These are phyloP conservation scores for Salvelinus fontinalis DNA, from an alignment of 2,113 vertebrate genomes.

Conservation along the genomic window DNA sequence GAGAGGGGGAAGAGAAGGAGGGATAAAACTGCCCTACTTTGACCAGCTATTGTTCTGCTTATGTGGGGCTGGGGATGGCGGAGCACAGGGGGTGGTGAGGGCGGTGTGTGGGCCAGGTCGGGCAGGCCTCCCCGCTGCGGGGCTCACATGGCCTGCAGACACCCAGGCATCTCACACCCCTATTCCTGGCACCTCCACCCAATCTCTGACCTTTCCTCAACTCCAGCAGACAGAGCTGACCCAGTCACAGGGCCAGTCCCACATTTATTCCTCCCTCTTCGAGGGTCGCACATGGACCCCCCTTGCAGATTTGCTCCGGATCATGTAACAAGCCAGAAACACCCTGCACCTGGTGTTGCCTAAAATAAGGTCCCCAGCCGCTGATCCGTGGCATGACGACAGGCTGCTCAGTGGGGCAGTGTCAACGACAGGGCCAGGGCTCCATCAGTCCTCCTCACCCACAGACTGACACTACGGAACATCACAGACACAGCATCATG, in stretches of 20 bases:
- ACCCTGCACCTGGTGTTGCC: constrained; percentile 70
- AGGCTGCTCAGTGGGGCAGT: constrained; percentile 35
- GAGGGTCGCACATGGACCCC: constrained; percentile 22
- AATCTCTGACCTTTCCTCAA: constrained; percentile 74
- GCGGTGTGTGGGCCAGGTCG: background rate
- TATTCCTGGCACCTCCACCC: constrained; percentile 76
- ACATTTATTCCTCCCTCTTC: constrained; percentile 16
- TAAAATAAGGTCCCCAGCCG: constrained; percentile 68
- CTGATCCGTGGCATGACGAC: constrained; percentile 30
- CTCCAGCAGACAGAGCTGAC: constrained; percentile 35
- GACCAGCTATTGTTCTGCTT: constrained; percentile 61
- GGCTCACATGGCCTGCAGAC: constrained; percentile 59
- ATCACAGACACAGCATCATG: background rate
- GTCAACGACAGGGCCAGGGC: constrained; percentile 10
- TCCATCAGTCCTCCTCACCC: background rate
- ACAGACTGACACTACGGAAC: background rate
- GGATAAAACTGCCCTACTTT: constrained; percentile 55
- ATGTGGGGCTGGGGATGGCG: constrained; percentile 34
- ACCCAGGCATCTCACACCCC: constrained; percentile 75
- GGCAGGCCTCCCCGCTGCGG: background rate
- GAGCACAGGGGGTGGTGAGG: background rate
- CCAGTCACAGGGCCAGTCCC: background rate
- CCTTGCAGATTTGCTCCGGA: constrained; percentile 37
- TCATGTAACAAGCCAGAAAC: constrained; percentile 72
- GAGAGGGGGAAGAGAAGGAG: background rate